These are phyloP conservation scores for Chelonia mydas DNA, from an alignment of 2,797 vertebrate species.

Conservation along the genomic window DNA sequence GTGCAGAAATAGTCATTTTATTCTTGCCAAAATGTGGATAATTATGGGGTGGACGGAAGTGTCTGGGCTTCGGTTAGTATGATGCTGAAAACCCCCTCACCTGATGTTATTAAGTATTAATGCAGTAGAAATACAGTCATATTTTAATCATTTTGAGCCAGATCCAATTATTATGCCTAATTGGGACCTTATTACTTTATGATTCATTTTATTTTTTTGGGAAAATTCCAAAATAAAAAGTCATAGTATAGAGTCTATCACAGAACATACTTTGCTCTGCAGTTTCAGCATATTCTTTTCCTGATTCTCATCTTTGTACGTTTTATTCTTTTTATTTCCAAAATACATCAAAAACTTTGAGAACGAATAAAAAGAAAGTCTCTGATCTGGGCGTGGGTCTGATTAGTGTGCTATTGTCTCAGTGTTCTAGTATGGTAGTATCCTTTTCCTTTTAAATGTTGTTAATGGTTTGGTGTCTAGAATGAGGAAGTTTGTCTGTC, in stretches of 20 bases:
- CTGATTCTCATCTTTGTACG: conserved; percentile 1
- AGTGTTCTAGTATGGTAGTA: not conserved
- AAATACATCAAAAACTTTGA: conserved; percentile 5
- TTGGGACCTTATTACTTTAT: conserved; percentile 45
- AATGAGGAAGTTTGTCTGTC: not conserved
- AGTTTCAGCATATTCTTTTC: conserved; percentile 30
- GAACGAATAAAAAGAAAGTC: not conserved
- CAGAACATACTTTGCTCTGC: conserved; percentile 9
- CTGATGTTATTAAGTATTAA: conserved; percentile 26
- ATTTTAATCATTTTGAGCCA: conserved; percentile 52
- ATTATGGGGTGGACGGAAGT: not conserved
- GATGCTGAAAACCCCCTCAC: conserved; percentile 38
- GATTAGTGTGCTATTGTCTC: not conserved
- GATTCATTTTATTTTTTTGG: conserved; percentile 41
- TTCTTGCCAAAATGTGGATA: not conserved
- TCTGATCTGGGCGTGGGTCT: not conserved
- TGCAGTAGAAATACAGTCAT: conserved; percentile 12
- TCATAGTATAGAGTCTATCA: conserved; percentile 35
- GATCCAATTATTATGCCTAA: conserved; percentile 48
- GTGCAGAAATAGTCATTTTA: conserved; percentile 17
- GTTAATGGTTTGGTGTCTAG: not conserved
- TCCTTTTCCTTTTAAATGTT: not conserved
- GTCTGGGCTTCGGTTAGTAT: conserved; percentile 31
- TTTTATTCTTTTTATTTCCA: not conserved
- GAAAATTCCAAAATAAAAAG: conserved; percentile 35